Evolutionary conservation across 2,888 invertebrate genomes (phyloP).

Genomic region (Erebia epiphron): DNA sequence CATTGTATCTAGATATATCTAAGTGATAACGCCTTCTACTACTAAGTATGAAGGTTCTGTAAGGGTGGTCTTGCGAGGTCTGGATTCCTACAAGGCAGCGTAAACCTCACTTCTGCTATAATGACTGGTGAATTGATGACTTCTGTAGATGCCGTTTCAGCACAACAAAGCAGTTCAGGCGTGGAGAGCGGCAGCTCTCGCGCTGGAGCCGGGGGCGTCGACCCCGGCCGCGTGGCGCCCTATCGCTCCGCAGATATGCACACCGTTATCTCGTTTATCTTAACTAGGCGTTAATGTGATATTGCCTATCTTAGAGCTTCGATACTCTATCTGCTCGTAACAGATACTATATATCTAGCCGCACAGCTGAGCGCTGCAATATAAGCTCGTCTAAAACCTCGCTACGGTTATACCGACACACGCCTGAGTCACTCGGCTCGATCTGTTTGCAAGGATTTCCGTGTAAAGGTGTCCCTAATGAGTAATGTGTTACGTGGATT

Average conservation of each 20-base stretch:
- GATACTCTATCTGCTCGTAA: conserved; percentile 69
- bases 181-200: no score
- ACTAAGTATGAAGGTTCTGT: no score
- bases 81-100: no score
- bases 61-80: no score
- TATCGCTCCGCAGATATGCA: conserved; percentile 76
- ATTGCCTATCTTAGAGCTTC: conserved; percentile 72
- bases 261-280: conserved; percentile 81
- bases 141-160: no score
- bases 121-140: no score
- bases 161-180: no score
- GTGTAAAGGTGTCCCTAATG: background rate
- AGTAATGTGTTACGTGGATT: background rate
- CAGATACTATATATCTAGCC: conserved; percentile 70
- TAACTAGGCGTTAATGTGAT: conserved; percentile 78
- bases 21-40: no score
- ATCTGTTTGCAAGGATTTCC: conserved; percentile 11
- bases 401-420: background rate
- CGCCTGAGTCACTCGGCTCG: conserved; percentile 25
- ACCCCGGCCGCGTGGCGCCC: conserved; percentile 49
- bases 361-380: conserved; percentile 52
- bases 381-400: no score
- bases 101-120: no score
- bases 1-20: no score
- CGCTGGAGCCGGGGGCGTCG: background rate